Conservation (phyloP, 64 coral and sea anemone species). For the Montipora foliosa region DNA sequence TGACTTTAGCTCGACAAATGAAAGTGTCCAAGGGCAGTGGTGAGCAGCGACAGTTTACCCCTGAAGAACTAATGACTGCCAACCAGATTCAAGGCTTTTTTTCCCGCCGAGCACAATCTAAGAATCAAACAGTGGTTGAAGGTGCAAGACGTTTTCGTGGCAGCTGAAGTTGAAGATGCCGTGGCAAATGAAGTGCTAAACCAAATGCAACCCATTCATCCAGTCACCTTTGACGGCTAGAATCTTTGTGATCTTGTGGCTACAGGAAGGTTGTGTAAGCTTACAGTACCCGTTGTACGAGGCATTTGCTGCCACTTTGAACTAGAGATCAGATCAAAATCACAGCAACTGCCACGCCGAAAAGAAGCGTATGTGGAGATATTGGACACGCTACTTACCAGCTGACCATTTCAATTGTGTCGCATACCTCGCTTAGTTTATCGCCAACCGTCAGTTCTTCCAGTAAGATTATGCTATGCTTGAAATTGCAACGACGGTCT, state of each 20-base stretch:
- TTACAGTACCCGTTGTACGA: too few relatives aligned
- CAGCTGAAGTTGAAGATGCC: background rate
- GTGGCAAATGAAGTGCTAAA: background rate
- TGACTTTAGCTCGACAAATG: slow-evolving; percentile 19
- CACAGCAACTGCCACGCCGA: too few relatives aligned
- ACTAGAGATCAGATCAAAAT: too few relatives aligned
- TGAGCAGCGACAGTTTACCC: background rate
- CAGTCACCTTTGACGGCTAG: background rate
- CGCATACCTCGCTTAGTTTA: too few relatives aligned
- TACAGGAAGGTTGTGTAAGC: background rate
- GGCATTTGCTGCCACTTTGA: too few relatives aligned
- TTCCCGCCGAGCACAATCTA: slow-evolving; percentile 8
- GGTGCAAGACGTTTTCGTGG: background rate
- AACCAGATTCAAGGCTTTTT: slow-evolving; percentile 18
- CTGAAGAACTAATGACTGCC: slow-evolving; percentile 2
- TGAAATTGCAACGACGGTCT: too few relatives aligned
- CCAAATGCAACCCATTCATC: slow-evolving; percentile 4
- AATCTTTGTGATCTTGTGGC: slow-evolving; percentile 7
- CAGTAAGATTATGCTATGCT: too few relatives aligned
- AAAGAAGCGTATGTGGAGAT: too few relatives aligned
- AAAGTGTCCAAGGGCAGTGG: background rate
- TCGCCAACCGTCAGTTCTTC: too few relatives aligned
- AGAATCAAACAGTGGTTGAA: background rate
- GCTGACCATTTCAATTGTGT: too few relatives aligned
- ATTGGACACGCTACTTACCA: too few relatives aligned